Percentiles rank a stretch among this genome's conserved stretches.
Conservation (phyloP, 2,888 invertebrate genomes). For the Rapana venosa region DNA sequence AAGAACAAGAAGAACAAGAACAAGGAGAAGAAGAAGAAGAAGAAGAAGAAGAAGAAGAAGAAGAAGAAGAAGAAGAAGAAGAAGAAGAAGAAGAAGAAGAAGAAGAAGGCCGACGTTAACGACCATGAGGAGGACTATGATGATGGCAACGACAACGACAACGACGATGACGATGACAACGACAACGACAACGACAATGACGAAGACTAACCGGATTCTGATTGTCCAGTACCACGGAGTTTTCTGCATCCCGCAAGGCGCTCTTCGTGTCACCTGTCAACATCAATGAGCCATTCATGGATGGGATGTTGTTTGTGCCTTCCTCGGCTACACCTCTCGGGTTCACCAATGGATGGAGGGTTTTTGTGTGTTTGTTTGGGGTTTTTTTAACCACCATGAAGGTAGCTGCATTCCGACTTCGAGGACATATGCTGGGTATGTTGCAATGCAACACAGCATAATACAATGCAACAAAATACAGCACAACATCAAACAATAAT, state of each 20-base stretch:
- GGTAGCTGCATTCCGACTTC: too few relatives aligned
- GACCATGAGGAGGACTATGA: neutral
- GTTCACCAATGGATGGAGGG: too few relatives aligned
- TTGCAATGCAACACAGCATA: too few relatives aligned
- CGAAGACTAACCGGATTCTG: slow-evolving; percentile 65
- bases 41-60: neutral
- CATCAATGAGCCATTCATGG: too few relatives aligned
- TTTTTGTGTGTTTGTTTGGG: too few relatives aligned
- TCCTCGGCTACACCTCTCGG: too few relatives aligned
- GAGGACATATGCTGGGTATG: too few relatives aligned
- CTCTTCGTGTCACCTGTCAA: slow-evolving; percentile 53
- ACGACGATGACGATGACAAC: slow-evolving; percentile 31
- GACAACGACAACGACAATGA: neutral
- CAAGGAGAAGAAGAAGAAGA: neutral
- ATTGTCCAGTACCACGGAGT: slow-evolving; percentile 71
- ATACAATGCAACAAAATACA: too few relatives aligned
- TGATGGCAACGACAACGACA: neutral
- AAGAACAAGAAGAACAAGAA: neutral
- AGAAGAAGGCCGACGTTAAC: neutral
- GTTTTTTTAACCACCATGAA: too few relatives aligned
- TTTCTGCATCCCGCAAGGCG: slow-evolving; percentile 71
- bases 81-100: neutral
- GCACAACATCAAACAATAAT: too few relatives aligned
- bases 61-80: neutral
- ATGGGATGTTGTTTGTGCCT: too few relatives aligned